Evolutionary conservation across 2,113 vertebrate species (phyloP).

Genomic region (Macrotus californicus): DNA sequence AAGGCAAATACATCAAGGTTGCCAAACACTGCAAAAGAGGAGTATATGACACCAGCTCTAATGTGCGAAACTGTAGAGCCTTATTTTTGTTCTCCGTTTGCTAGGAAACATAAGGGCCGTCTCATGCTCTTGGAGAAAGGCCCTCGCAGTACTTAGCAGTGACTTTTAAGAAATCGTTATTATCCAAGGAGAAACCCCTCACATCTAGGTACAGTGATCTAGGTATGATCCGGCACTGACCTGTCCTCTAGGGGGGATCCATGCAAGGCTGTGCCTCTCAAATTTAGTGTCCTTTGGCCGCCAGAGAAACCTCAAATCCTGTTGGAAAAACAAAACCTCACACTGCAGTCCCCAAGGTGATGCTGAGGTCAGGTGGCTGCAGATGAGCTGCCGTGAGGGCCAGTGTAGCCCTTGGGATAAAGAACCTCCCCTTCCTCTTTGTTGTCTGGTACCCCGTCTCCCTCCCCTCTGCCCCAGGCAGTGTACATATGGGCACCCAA

Average conservation of each 20-base stretch:
- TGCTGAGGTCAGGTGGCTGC: neutral
- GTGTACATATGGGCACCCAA: no score
- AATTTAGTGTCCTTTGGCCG: constrained; percentile 53
- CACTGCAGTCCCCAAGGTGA: neutral
- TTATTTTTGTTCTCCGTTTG: constrained; percentile 49
- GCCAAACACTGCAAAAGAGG: constrained; percentile 55
- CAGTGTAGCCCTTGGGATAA: neutral
- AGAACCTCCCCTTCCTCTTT: neutral
- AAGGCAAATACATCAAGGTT: constrained; percentile 52
- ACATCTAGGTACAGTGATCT: neutral
- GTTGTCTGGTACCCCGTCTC: neutral
- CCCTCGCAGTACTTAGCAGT: neutral
- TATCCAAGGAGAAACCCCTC: constrained; percentile 28
- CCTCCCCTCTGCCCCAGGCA: rapidly evolving
- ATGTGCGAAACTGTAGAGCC: constrained; percentile 23
- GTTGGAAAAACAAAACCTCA: constrained; percentile 8
- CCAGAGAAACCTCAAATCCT: constrained; percentile 20
- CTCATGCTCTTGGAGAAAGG: constrained; percentile 38
- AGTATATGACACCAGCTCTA: constrained; percentile 51
- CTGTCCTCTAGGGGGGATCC: constrained; percentile 23
- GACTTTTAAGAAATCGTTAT: constrained; percentile 16
- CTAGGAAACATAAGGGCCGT: constrained; percentile 42
- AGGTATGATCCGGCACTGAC: neutral
- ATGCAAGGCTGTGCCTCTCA: neutral
- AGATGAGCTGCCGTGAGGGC: neutral